Evolutionary conservation across 2,888 invertebrate species (phyloP), one percentile per base, ranked within the genome.

Genomic region (Drosophila ustulata): DNA sequence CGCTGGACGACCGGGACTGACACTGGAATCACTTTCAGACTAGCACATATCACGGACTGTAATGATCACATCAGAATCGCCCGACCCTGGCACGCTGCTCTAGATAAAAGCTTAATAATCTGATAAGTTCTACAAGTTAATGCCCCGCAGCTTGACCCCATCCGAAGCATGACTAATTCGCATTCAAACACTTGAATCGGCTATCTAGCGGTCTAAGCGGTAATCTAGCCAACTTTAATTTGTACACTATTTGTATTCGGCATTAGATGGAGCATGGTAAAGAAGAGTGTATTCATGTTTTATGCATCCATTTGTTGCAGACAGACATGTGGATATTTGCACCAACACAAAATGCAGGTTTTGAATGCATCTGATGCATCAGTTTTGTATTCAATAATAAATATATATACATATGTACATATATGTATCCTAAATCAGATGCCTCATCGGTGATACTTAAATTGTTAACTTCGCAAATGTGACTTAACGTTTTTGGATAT

Each of bases 51-150:
- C 26, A 51, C 13, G 39, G 39, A 26, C 2, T 39, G 13, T 39
- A 39, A 26, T 52, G 39, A 52, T 52, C 37, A 7, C n/a, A 39
- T 51, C 34, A 34, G 30, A 30, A 30, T 30, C 34, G 34, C 34
- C 11, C 11, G 34, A 9, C 34, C 34, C 39, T 18, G 39, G 13
- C 13, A 41, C 7, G 13, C 18, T 41, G 39, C 7, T 41, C 25
- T 25, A 25, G n/a, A 34, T 50, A 32, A 32, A 50, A 11, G 6
- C 32, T 11, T 25, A 50, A n/a, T 34, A 51, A 51, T 50, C 50
- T 51, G 50, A 34, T 37, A 51, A 51, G 25, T 50, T 50, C 7
- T 34, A 50, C 7, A 50, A 25, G 25, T n/a, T 23, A 50, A 50
- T 23, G 23, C 13, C 32, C 23, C 34, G 23, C 23, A 25, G n/a